Conservation (phyloP, 2,113 vertebrate genomes). For the Anhinga anhinga region DNA sequence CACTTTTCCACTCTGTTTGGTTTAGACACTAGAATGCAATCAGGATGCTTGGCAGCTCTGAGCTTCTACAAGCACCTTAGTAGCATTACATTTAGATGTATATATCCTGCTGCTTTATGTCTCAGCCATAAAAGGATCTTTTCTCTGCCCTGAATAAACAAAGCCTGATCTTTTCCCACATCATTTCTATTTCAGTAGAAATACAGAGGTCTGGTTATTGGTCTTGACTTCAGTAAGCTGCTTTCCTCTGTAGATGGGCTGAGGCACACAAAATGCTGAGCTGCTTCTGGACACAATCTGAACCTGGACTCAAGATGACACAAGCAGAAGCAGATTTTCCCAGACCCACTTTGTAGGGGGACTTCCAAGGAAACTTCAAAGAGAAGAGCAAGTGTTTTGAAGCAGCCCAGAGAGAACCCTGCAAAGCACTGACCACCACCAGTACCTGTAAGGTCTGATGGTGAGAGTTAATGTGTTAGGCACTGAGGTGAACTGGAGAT, state of each 20-base stretch:
- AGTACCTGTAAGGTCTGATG: background rate
- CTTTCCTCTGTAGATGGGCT: background rate
- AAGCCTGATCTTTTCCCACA: slow-evolving; percentile 38
- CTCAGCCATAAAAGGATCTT: slow-evolving; percentile 24
- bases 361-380: background rate
- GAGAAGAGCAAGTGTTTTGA: background rate
- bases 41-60: background rate
- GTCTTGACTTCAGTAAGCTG: background rate
- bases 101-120: slow-evolving; percentile 15
- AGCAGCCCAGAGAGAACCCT: background rate
- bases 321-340: background rate
- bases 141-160: slow-evolving; percentile 32
- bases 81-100: background rate
- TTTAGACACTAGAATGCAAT: slow-evolving; percentile 12
- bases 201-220: background rate
- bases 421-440: background rate
- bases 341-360: background rate
- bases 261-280: background rate
- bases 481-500: background rate
- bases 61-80: slow-evolving; percentile 14
- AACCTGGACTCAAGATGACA: background rate
- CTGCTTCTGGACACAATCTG: background rate
- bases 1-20: slow-evolving; percentile 11
- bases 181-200: slow-evolving; percentile 19
- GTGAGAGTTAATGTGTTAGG: background rate